Evolutionary conservation across 2,888 invertebrate species (phyloP).

Genomic region (Melitaea athalia): DNA sequence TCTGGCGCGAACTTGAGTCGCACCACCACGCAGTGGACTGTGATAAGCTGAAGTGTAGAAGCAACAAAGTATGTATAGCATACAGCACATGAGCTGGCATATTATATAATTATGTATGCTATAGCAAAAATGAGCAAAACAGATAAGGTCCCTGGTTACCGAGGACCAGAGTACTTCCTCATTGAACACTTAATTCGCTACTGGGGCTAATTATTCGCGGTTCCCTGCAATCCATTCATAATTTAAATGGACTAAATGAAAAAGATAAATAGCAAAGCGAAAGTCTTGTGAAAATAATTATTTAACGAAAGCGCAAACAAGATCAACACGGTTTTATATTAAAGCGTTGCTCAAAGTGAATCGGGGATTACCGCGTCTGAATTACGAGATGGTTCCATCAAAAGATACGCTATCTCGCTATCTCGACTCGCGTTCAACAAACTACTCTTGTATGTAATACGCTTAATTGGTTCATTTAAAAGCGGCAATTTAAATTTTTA

Average conservation of each 20-base stretch:
- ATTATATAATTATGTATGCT: too few species aligned
- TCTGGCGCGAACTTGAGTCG: too few species aligned
- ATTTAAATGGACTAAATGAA: background rate
- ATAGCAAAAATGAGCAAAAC: too few species aligned
- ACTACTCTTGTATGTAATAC: background rate
- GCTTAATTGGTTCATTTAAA: background rate
- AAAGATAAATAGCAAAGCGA: conserved; percentile 2
- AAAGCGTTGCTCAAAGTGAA: conserved; percentile 11
- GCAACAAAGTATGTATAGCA: too few species aligned
- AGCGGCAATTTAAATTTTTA: background rate
- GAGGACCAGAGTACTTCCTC: too few species aligned
- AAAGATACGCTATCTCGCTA: background rate
- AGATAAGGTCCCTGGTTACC: too few species aligned
- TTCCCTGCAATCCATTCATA: background rate
- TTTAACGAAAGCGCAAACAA: conserved; percentile 17
- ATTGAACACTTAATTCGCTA: too few species aligned
- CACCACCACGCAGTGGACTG: too few species aligned
- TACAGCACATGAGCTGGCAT: too few species aligned
- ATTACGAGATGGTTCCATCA: conserved; percentile 7
- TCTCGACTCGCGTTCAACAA: background rate
- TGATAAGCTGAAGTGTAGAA: too few species aligned
- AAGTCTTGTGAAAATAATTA: conserved; percentile 10
- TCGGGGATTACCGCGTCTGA: conserved; percentile 3
- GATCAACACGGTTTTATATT: conserved; percentile 15
- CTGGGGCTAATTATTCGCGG: too few species aligned